Percentiles rank a stretch among this genome's conserved stretches.
phyloP scores from a whole-genome alignment of 2,888 invertebrate species.

The Dexiosoma caninum region DNA sequence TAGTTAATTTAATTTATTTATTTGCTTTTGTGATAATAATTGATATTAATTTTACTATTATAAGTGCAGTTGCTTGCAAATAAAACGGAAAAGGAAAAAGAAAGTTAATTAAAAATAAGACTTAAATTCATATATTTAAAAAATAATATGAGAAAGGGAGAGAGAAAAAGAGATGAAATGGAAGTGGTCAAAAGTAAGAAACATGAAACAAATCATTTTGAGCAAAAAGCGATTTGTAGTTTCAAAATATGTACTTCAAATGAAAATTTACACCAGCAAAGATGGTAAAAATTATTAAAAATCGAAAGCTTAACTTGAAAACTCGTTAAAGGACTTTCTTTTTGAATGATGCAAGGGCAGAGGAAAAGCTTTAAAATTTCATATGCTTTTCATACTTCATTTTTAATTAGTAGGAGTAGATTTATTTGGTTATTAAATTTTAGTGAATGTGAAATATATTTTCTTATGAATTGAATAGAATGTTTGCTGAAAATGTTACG shows the following conservation, averaged over 20 bases:
- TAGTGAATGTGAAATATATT: neutral
- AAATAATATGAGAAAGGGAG: neutral
- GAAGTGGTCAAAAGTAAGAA: conserved; percentile 8
- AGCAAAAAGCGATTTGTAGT: conserved; percentile 32
- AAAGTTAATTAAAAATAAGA: neutral
- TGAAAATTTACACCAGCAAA: conserved; percentile 74
- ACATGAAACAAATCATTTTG: conserved; percentile 31
- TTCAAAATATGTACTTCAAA: conserved; percentile 70
- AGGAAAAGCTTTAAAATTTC: conserved; percentile 70
- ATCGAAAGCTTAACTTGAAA: conserved; percentile 25
- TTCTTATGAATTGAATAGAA: neutral
- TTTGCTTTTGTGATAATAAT: conserved; percentile 1
- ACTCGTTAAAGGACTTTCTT: neutral
- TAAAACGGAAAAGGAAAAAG: conserved; percentile 1
- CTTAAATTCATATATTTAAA: too few species aligned
- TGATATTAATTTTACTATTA: neutral
- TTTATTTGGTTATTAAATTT: conserved; percentile 9
- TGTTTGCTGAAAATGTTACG: neutral
- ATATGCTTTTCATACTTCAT: conserved; percentile 68
- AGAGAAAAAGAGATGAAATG: neutral
- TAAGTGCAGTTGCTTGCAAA: conserved; percentile 42
- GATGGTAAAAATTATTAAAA: conserved; percentile 76
- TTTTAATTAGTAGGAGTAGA: conserved; percentile 71
- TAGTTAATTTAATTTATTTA: neutral
- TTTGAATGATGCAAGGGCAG: neutral